A percentile compares a stretch with the other conserved stretches of the same genome.
Evolutionary conservation across 2,888 invertebrate genomes (phyloP).

Genomic region (Ischnura elegans): DNA sequence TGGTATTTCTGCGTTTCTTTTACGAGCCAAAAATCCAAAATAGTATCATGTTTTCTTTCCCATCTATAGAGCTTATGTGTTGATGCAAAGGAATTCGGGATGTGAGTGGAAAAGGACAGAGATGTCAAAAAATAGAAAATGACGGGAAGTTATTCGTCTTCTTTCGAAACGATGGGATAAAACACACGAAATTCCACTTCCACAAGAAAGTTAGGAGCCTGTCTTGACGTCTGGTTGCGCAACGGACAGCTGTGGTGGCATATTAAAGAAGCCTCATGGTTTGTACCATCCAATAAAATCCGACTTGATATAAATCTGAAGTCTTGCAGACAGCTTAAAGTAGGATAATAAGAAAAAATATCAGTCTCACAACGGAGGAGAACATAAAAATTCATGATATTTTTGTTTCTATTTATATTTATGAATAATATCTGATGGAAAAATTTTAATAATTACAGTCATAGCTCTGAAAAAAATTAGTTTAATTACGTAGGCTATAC

Average conservation of each 20-base stretch:
- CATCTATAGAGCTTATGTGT: neutral
- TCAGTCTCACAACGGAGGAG: no score
- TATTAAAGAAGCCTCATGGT: neutral
- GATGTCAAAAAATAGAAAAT: neutral
- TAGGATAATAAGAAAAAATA: no score
- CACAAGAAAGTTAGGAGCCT: neutral
- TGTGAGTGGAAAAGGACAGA: neutral
- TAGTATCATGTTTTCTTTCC: neutral
- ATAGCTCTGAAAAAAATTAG: no score
- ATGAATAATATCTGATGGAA: no score
- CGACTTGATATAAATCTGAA: no score
- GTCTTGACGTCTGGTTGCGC: neutral
- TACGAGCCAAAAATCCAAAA: neutral
- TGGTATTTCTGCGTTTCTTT: neutral
- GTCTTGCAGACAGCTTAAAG: no score
- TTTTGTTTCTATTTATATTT: no score
- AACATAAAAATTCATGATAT: no score
- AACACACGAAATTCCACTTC: neutral
- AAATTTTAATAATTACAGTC: no score
- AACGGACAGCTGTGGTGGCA: neutral
- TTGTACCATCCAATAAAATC: no score
- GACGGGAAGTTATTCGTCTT: neutral
- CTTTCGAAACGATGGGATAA: neutral
- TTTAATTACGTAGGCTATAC: no score
- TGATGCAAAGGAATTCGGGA: neutral